Conservation (phyloP, 1,140 invertebrate species). For the Dinothrombium tinctorium region DNA sequence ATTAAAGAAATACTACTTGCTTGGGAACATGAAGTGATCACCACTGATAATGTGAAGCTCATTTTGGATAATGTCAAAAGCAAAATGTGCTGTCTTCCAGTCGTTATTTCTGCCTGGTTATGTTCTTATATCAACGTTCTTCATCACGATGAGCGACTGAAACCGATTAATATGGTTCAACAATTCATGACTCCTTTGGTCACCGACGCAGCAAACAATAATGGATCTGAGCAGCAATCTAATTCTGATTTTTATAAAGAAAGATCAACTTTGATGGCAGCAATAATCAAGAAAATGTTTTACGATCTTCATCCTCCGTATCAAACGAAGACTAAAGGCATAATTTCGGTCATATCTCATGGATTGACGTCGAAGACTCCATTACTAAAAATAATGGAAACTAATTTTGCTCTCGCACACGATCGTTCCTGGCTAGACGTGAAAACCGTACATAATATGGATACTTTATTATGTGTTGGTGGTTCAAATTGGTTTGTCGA, state of each 20-base stretch:
- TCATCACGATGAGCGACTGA: slow-evolving; percentile 54
- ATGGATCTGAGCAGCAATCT: neutral
- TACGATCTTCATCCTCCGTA: slow-evolving; percentile 37
- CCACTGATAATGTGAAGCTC: slow-evolving; percentile 54
- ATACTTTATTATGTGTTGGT: slow-evolving; percentile 57
- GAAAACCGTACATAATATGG: slow-evolving; percentile 46
- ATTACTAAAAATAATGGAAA: slow-evolving; percentile 37
- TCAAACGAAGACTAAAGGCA: slow-evolving; percentile 27
- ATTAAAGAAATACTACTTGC: slow-evolving; percentile 67
- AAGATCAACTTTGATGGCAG: slow-evolving; percentile 44
- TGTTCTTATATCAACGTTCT: slow-evolving; percentile 67
- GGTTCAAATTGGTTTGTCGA: slow-evolving; percentile 65
- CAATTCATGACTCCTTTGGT: slow-evolving; percentile 42
- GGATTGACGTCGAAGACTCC: slow-evolving; percentile 12
- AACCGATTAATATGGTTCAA: slow-evolving; percentile 73
- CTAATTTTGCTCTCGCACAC: slow-evolving; percentile 41
- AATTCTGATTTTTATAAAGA: slow-evolving; percentile 24
- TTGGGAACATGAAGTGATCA: slow-evolving; percentile 52
- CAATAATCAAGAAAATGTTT: slow-evolving; percentile 64
- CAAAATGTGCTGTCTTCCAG: slow-evolving; percentile 56
- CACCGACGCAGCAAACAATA: neutral
- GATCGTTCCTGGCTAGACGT: slow-evolving; percentile 55
- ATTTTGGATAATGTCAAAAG: slow-evolving; percentile 61
- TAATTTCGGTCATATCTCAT: slow-evolving; percentile 9
- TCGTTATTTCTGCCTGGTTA: slow-evolving; percentile 70